Base-by-base conservation (phyloP, 1,140 invertebrate species). In the Drosophila elegans region DNA sequence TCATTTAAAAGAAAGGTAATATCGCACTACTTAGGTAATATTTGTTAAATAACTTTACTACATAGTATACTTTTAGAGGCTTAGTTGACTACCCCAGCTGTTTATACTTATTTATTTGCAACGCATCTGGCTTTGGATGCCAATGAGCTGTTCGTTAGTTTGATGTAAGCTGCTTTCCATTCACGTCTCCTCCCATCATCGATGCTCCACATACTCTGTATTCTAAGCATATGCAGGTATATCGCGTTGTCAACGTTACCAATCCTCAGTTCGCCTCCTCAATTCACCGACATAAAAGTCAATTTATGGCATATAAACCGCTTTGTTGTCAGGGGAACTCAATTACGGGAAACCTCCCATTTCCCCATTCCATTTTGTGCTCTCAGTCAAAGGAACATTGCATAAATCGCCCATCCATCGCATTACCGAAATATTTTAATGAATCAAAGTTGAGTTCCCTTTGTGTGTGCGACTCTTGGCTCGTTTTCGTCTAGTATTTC, bases 271-370 rank as follows among this genome's bases (percentile, higher is more conserved):
- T 25, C 41, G 45, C 45, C 46, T 25, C 21, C 32, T 39, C 34
- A 69, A 67, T 46, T 48, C n/a, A 42, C 41, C 64, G 71, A 75
- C 73, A 81, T 84, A 64, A 80, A 72, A 75, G 81, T 83, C 76
- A 84, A 85, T 85, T 88, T 85, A 75, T 88, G 83, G 75, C 61
- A 72, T 78, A 88, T 85, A 85, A 85, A 86, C 82, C 82, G 82
- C 83, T 85, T 85, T 88, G 82, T 85, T 88, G 83, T 64, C 78
- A 63, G 44, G 68, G 69, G 83, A 66, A 86, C 82, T 62, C 67
- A 78, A 78, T 77, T 71, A 77, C 53, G 41, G 77, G 39, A 21
- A 42, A 36, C 62, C 66, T 21, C 16, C 16, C 16, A 21, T 21
- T 21, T 21, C 16, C 16, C 63, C 48, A 44, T 42, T 25, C 21